Conservation (phyloP, 2,797 vertebrate species). For the Platalea minor region DNA sequence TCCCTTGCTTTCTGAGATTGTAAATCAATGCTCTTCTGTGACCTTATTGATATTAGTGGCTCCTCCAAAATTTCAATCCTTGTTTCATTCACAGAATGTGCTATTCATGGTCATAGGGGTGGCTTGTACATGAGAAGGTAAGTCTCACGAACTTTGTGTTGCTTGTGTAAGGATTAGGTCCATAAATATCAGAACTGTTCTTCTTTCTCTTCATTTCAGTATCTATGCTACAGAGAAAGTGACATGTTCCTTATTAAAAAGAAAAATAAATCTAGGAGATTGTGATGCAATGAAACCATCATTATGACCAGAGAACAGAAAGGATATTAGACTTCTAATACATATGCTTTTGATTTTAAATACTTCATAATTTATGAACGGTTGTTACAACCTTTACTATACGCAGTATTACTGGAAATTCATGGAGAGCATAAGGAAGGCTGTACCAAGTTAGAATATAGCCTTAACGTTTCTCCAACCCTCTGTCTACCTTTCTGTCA, state of each 20-base stretch:
- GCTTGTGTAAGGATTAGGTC: neutral
- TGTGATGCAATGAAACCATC: neutral
- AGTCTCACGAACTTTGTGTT: rapidly evolving
- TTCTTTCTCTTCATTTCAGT: neutral
- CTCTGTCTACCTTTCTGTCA: neutral
- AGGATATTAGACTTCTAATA: conserved; percentile 35
- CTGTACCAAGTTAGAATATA: neutral
- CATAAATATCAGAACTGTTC: neutral
- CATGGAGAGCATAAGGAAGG: neutral
- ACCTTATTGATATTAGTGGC: neutral
- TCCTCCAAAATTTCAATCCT: neutral
- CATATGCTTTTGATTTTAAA: conserved; percentile 30
- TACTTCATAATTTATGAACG: conserved; percentile 30
- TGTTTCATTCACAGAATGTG: neutral
- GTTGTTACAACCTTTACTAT: conserved; percentile 4
- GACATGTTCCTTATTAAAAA: conserved; percentile 16
- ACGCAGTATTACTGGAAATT: neutral
- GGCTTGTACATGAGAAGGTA: neutral
- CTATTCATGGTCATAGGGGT: neutral
- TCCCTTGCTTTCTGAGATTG: neutral
- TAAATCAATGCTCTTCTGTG: neutral
- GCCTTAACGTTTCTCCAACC: neutral
- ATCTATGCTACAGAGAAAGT: conserved; percentile 3
- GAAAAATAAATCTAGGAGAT: conserved; percentile 14
- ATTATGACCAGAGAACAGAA: neutral